A percentile compares a stretch with the other conserved stretches of the same genome.
Conservation (phyloP, 2,888 invertebrate species). For the Sinopyrophorus schimmeli region DNA sequence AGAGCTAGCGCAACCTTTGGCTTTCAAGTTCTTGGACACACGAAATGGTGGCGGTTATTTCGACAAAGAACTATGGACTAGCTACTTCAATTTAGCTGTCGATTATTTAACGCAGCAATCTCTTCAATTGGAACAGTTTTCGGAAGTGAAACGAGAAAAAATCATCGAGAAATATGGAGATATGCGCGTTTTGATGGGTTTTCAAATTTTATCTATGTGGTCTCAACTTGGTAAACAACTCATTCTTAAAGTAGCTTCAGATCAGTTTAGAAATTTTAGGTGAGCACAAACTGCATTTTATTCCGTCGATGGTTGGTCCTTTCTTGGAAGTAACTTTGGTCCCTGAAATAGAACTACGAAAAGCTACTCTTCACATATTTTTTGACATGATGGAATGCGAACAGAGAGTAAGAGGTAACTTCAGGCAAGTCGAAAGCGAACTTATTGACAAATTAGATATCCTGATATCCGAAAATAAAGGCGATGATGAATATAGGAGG, state of each 20-base stretch:
- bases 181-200: conserved; percentile 91
- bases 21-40: conserved; percentile 77
- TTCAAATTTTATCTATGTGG: conserved; percentile 91
- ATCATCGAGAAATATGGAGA: conserved; percentile 81
- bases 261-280: no score
- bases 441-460: conserved; percentile 93
- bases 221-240: conserved; percentile 71
- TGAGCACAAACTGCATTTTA: conserved; percentile 83
- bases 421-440: conserved; percentile 89
- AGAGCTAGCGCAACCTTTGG: conserved; percentile 85
- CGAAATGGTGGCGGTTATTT: conserved; percentile 71
- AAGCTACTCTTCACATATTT: conserved; percentile 88
- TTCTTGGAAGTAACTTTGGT: conserved; percentile 92
- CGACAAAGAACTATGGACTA: conserved; percentile 72
- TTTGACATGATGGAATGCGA: conserved; percentile 97
- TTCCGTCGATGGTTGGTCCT: conserved; percentile 91
- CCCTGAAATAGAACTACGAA: conserved; percentile 80
- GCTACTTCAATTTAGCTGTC: conserved; percentile 79
- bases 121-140: conserved; percentile 78
- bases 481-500: conserved; percentile 89
- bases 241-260: no score
- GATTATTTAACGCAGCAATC: conserved; percentile 80
- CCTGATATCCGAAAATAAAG: conserved; percentile 89
- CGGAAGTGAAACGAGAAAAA: conserved; percentile 77
- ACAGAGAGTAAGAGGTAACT: conserved; percentile 79